A percentile compares a stretch with the other conserved stretches of the same genome.
Evolutionary conservation across 2,113 vertebrate genomes (phyloP).

Genomic region (Lepus europaeus): DNA sequence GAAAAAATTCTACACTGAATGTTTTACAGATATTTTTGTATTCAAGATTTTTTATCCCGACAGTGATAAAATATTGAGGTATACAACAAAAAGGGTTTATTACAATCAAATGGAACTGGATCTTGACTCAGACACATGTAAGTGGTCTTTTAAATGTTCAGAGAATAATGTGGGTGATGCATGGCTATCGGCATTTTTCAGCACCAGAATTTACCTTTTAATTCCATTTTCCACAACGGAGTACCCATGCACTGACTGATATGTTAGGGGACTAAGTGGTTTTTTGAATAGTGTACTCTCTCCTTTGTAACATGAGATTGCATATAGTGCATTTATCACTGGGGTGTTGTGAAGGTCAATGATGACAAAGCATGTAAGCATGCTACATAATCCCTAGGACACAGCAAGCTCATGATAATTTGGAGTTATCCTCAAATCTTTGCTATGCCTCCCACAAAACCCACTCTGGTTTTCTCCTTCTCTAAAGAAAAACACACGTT

Average conservation of each 20-base stretch:
- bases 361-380: background rate
- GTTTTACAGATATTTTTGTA: background rate
- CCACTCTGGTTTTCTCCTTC: slow-evolving; percentile 72
- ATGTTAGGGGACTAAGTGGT: background rate
- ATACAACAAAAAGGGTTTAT: background rate
- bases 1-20: background rate
- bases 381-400: background rate
- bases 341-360: slow-evolving; percentile 2
- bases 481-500: slow-evolving; percentile 63
- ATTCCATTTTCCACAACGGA: too few relatives aligned
- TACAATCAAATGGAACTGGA: slow-evolving; percentile 16
- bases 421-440: background rate
- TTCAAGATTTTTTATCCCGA: background rate
- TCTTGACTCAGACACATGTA: background rate
- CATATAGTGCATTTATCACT: background rate
- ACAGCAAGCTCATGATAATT: background rate
- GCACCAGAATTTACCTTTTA: too few relatives aligned
- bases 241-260: background rate
- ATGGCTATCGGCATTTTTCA: too few relatives aligned
- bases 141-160: background rate
- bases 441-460: background rate
- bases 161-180: too few relatives aligned
- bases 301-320: background rate
- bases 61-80: background rate
- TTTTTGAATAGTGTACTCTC: background rate